A percentile compares a stretch with the other conserved stretches of the same genome.
These are phyloP conservation scores for Hypselothyrea guttata DNA, from an alignment of 2,888 invertebrate species.

Conservation along the genomic window DNA sequence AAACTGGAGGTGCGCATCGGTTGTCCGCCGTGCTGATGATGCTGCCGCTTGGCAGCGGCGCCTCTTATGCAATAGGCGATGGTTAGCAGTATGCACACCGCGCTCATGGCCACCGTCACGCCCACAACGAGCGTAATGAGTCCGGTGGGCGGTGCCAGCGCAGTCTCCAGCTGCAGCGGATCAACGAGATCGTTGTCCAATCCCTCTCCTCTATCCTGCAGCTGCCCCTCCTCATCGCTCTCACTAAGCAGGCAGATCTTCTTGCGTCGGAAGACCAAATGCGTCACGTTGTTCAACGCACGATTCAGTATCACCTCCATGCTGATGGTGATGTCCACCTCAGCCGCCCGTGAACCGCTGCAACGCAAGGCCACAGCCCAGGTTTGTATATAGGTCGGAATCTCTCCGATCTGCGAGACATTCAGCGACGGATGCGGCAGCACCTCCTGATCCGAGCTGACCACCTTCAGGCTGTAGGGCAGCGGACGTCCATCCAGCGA, in stretches of 20 bases:
- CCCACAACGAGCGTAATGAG: slow-evolving; percentile 81
- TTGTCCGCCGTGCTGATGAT: slow-evolving; percentile 79
- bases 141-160: slow-evolving; percentile 80
- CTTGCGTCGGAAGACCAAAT: slow-evolving; percentile 89
- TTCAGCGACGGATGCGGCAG: slow-evolving; percentile 90
- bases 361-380: slow-evolving; percentile 92
- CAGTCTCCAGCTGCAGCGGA: slow-evolving; percentile 79
- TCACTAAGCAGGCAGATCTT: slow-evolving; percentile 88
- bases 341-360: slow-evolving; percentile 90
- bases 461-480: slow-evolving; percentile 91
- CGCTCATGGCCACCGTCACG: slow-evolving; percentile 79
- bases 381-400: slow-evolving; percentile 90
- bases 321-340: slow-evolving; percentile 91
- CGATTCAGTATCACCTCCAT: slow-evolving; percentile 91
- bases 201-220: slow-evolving; percentile 8
- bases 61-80: slow-evolving; percentile 82
- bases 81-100: slow-evolving; percentile 79
- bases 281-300: slow-evolving; percentile 86
- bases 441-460: slow-evolving; percentile 89
- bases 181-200: slow-evolving; percentile 68
- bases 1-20: slow-evolving; percentile 82
- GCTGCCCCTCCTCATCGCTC: slow-evolving; percentile 57
- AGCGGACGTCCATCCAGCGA: slow-evolving; percentile 90
- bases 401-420: slow-evolving; percentile 90
- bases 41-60: slow-evolving; percentile 80